Base-by-base conservation (phyloP, 2,888 invertebrate genomes). In the Argyresthia albistria region DNA sequence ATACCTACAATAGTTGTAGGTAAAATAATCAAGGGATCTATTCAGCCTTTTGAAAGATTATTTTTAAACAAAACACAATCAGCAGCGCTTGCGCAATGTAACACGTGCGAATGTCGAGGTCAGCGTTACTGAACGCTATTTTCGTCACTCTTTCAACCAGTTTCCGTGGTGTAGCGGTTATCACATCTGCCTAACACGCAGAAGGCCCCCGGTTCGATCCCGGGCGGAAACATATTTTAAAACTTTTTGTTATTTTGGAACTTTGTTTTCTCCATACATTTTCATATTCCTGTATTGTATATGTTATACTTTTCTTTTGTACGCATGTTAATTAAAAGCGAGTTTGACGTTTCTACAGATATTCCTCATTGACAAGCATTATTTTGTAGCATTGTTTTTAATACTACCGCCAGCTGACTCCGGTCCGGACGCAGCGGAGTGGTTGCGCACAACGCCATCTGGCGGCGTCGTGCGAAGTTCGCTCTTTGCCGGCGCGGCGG, bases 91-190 rank as follows among this genome's bases (percentile, higher is more conserved):
- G 25, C 25, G 25, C 25, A 25, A 25, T 25, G n/a, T 25, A 25
- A 2, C 2, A 25, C 6, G 6, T 25, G 25, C 25, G 25, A 25
- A 25, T 39, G 42, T 11, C 10, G 10, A 42, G 42, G 25, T 25
- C 25, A 25, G 25, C 25, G 25, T 6, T 25, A 25, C 25, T 25
- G 25, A 25, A 25, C 25, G 25, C 25, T 25, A 25, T 25, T 25
- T 25, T 25, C 25, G 25, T 25, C 25, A 25, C 6, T 4, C 2
- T 0, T 0, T 0, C 56, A 71, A 60, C 59, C 47, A 37, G 81
- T 80, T 93, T 92, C 91, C 92, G 93, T 93, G 92, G 92, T 93
- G 93, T 93, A 93, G 93, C 92, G 93, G 93, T 93, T 93, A 93
- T 93, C 93, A 93, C 93, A 93, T 93, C 93, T 93, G 93, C 93